phyloP scores from a whole-genome alignment of 2,797 vertebrate species.

The Varecia variegata region DNA sequence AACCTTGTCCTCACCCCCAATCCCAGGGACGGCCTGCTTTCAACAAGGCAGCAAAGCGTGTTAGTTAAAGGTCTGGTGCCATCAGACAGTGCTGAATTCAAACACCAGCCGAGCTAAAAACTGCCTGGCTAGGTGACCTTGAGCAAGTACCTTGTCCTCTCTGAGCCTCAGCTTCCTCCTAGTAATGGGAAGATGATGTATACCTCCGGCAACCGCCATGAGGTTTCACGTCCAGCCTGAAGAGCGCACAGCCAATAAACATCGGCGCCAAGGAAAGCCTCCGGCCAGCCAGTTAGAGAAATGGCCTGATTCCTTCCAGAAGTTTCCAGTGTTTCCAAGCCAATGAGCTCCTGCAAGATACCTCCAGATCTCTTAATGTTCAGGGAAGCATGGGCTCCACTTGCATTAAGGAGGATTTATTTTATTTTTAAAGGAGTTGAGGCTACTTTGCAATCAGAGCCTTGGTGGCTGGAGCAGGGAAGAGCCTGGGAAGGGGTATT shows the following conservation, averaged over 20 bases:
- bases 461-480: constrained; percentile 69
- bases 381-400: constrained; percentile 36
- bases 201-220: fast-evolving
- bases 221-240: not conserved
- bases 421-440: constrained; percentile 69
- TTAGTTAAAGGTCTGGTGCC: not conserved
- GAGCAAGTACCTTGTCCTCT: not conserved
- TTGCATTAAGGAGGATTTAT: constrained; percentile 10
- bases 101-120: not conserved
- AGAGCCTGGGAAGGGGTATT: constrained; percentile 75
- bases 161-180: not conserved
- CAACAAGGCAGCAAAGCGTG: not conserved
- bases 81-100: not conserved
- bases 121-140: not conserved
- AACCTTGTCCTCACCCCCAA: not conserved
- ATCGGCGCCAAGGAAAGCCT: not conserved
- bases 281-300: not conserved
- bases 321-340: not conserved
- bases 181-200: not conserved
- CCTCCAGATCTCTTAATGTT: not conserved
- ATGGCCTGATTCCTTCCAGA: constrained; percentile 2
- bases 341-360: not conserved
- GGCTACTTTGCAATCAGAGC: constrained; percentile 82
- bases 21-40: not conserved
- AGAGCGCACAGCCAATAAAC: not conserved